Conservation (phyloP, 92 coral and sea anemone genomes). For the Epizoanthus fatuus region DNA sequence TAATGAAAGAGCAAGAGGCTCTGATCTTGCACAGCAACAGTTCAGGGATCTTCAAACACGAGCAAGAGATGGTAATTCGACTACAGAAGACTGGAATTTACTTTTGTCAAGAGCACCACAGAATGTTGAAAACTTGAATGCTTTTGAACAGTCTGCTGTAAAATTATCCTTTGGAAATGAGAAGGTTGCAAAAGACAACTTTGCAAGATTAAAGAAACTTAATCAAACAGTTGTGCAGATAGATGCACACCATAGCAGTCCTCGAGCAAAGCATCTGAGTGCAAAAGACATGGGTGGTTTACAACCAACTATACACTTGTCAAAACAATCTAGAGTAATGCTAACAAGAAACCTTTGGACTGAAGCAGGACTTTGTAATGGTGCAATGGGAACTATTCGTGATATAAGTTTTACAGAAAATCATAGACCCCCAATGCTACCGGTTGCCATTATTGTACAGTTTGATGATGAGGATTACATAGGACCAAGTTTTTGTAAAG, state of each 20-base stretch:
- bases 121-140: constrained; percentile 13
- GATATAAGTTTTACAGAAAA: constrained; percentile 47
- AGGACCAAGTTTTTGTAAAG: constrained; percentile 58
- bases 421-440: constrained; percentile 60
- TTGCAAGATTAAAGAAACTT: constrained; percentile 47
- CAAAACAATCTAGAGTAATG: constrained; percentile 66
- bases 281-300: constrained; percentile 71
- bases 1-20: constrained; percentile 47
- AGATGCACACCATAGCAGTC: constrained; percentile 51
- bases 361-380: constrained; percentile 67
- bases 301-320: constrained; percentile 46
- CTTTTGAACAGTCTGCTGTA: constrained; percentile 39
- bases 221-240: constrained; percentile 47
- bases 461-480: constrained; percentile 59
- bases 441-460: constrained; percentile 60
- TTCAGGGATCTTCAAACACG: constrained; percentile 47
- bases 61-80: constrained; percentile 75
- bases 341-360: constrained; percentile 70
- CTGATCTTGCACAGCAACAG: neutral
- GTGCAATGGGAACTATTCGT: constrained; percentile 58
- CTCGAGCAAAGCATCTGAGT: constrained; percentile 50
- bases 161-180: constrained; percentile 62
- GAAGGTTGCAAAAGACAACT: constrained; percentile 64
- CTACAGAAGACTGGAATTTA: constrained; percentile 68
- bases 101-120: constrained; percentile 57